Percentiles rank a stretch among this genome's conserved stretches.
phyloP scores from a whole-genome alignment of 2,888 invertebrate genomes.

The Mythimna impura region DNA sequence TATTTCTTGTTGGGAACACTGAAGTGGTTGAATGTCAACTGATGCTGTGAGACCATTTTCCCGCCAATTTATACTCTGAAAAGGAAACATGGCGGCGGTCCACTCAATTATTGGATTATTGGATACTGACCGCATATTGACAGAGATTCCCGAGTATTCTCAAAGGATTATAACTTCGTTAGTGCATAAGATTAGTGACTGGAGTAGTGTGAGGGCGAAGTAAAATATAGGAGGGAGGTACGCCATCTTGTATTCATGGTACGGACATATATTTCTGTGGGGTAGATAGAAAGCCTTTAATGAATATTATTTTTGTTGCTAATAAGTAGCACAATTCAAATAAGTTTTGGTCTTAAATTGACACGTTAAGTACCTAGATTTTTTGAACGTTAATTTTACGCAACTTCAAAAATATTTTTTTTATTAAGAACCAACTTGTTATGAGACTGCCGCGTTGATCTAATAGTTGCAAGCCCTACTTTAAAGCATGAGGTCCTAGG shows the following conservation, averaged over 20 bases:
- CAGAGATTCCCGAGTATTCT: conserved; percentile 64
- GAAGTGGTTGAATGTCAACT: conserved; percentile 76
- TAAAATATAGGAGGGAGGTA: neutral
- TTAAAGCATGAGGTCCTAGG: too few species aligned
- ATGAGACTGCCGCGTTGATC: too few species aligned
- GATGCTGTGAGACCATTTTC: conserved; percentile 74
- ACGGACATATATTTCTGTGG: neutral
- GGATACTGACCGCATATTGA: conserved; percentile 85
- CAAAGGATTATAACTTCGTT: conserved; percentile 84
- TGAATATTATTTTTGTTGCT: neutral
- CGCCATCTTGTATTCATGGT: conserved; percentile 49
- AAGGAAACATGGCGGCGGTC: conserved; percentile 70
- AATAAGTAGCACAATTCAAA: neutral
- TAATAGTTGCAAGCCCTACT: too few species aligned
- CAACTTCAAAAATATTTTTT: too few species aligned
- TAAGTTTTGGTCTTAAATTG: neutral
- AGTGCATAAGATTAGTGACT: conserved; percentile 76
- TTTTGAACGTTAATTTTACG: too few species aligned
- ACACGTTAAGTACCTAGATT: neutral
- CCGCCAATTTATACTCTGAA: conserved; percentile 81
- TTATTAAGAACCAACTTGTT: too few species aligned
- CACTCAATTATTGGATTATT: conserved; percentile 87
- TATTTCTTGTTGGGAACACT: conserved; percentile 76
- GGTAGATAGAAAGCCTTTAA: neutral
- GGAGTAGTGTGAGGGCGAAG: conserved; percentile 46